phyloP scores from a whole-genome alignment of 2,113 vertebrate genomes.

The Nycticorax nycticorax region DNA sequence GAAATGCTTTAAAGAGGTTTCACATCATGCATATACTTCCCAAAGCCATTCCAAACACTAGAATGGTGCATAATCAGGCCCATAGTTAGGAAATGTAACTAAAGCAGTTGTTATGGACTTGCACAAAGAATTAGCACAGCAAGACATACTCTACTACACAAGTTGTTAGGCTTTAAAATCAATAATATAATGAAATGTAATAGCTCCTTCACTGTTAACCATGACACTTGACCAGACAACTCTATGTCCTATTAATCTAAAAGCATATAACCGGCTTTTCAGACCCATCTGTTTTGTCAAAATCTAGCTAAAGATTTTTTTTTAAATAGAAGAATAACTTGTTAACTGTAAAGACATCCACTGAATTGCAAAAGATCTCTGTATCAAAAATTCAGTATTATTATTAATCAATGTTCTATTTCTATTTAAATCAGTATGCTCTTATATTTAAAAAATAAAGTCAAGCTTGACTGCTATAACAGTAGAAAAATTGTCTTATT shows the following conservation, averaged over 20 bases:
- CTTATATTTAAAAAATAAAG: background rate
- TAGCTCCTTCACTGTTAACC: slow-evolving; percentile 31
- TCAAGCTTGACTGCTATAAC: background rate
- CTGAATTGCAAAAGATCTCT: background rate
- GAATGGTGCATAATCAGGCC: background rate
- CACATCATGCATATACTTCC: background rate
- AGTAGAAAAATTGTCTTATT: background rate
- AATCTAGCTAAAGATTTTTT: slow-evolving; percentile 14
- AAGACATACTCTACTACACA: background rate
- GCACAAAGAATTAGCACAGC: background rate
- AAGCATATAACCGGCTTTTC: background rate
- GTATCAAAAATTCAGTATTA: background rate
- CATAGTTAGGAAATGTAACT: background rate
- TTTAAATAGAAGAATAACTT: background rate
- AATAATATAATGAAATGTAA: slow-evolving; percentile 37
- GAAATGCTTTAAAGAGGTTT: background rate
- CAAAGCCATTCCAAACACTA: background rate
- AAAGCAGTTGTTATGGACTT: background rate
- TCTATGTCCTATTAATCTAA: background rate
- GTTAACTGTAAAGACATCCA: background rate
- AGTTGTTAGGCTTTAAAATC: slow-evolving; percentile 17
- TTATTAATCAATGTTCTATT: background rate
- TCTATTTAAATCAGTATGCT: background rate
- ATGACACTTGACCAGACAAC: background rate
- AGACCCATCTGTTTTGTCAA: background rate